Percentiles rank a stretch among this genome's conserved stretches.
These are phyloP conservation scores for Watsonalla cultraria DNA, from an alignment of 2,888 invertebrate genomes.

Conservation along the genomic window DNA sequence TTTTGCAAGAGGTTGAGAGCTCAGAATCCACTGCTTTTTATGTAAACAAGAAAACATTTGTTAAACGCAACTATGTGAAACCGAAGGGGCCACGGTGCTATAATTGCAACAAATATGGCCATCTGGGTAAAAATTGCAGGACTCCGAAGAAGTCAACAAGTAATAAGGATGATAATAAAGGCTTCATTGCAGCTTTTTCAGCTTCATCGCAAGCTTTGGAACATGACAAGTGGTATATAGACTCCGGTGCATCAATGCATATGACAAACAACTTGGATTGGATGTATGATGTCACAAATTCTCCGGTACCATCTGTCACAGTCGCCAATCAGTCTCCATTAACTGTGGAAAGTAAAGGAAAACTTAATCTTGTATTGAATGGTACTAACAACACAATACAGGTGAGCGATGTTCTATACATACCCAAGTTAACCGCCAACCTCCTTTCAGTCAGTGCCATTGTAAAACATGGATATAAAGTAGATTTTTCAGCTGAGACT, in stretches of 20 bases:
- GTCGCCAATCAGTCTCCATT: conserved; percentile 13
- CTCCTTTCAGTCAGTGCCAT: background rate
- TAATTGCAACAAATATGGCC: background rate
- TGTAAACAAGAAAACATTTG: background rate
- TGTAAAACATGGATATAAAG: background rate
- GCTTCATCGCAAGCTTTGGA: background rate
- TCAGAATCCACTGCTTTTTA: background rate
- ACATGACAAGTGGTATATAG: background rate
- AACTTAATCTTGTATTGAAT: conserved; percentile 11
- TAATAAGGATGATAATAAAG: background rate
- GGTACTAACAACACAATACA: conserved; percentile 2
- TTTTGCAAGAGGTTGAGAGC: too few relatives aligned
- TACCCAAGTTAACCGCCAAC: background rate
- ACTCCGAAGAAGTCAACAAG: background rate
- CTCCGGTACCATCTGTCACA: background rate
- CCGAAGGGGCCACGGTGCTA: background rate
- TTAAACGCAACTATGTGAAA: background rate
- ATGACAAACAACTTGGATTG: background rate
- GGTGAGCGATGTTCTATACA: background rate
- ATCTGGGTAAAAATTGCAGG: background rate
- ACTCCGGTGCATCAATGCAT: background rate
- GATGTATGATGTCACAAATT: background rate
- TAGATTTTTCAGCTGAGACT: background rate
- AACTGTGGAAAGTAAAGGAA: conserved; percentile 16
- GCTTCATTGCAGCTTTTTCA: too few relatives aligned